A percentile compares a stretch with the other conserved stretches of the same genome.
These are phyloP conservation scores for Microcebus lehilahytsara DNA, from an alignment of 2,113 vertebrate genomes.

Conservation along the genomic window DNA sequence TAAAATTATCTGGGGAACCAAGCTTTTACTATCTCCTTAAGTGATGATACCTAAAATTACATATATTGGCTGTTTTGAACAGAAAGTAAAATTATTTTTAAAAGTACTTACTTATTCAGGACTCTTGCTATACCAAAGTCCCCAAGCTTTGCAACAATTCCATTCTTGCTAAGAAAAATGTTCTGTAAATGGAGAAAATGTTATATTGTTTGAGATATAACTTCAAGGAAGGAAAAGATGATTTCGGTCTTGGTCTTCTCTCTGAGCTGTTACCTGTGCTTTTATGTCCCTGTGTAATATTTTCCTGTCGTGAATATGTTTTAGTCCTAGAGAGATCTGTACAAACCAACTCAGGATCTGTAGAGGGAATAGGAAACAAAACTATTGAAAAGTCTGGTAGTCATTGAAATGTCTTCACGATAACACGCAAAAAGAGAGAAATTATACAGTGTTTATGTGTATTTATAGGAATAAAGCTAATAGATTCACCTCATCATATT, in stretches of 20 bases:
- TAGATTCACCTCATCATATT: neutral
- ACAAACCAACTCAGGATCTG: constrained; percentile 94
- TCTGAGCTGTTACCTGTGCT: constrained; percentile 87
- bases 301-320: constrained; percentile 95
- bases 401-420: neutral
- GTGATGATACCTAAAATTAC: neutral
- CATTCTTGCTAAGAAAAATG: constrained; percentile 92
- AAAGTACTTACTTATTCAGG: constrained; percentile 90
- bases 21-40: constrained; percentile 10
- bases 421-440: neutral
- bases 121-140: constrained; percentile 96
- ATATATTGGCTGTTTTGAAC: neutral
- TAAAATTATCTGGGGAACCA: constrained; percentile 18
- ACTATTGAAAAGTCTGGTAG: neutral
- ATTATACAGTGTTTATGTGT: neutral
- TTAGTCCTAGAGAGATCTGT: constrained; percentile 95
- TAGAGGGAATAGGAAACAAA: constrained; percentile 45
- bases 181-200: constrained; percentile 86
- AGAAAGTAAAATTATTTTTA: constrained; percentile 23
- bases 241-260: neutral
- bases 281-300: constrained; percentile 96
- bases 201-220: neutral
- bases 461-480: neutral
- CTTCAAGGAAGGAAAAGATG: constrained; percentile 8
- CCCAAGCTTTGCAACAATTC: constrained; percentile 91